phyloP scores from a whole-genome alignment of 2,888 invertebrate species.

The Panopea generosa region DNA sequence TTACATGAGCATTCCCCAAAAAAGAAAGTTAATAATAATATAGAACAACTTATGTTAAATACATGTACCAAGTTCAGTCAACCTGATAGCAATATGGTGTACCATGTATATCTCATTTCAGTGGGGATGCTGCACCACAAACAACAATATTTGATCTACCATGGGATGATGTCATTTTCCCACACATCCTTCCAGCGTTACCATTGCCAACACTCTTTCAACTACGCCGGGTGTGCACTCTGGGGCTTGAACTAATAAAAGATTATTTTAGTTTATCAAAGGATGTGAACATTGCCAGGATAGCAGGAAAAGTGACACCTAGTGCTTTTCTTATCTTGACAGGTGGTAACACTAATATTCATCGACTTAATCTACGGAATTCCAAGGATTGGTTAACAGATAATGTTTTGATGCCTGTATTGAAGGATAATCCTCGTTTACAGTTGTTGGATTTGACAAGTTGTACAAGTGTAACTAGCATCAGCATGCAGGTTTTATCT shows the following conservation, averaged over 20 bases:
- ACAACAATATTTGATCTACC: slow-evolving; percentile 78
- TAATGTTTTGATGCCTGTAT: slow-evolving; percentile 87
- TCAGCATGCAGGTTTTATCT: slow-evolving; percentile 89
- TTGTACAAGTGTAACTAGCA: slow-evolving; percentile 88
- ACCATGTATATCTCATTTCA: slow-evolving; percentile 3
- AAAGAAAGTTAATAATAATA: no score
- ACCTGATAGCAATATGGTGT: no score
- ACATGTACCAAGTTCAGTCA: no score
- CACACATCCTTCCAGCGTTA: slow-evolving; percentile 87
- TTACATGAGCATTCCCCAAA: no score
- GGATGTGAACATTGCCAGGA: slow-evolving; percentile 69
- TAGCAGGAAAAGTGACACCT: slow-evolving; percentile 71
- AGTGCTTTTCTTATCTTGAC: slow-evolving; percentile 86
- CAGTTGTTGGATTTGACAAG: slow-evolving; percentile 88
- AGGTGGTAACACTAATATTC: slow-evolving; percentile 87
- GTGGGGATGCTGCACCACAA: slow-evolving; percentile 5
- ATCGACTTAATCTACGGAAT: slow-evolving; percentile 87
- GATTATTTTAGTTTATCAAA: slow-evolving; percentile 80
- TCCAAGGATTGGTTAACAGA: slow-evolving; percentile 88
- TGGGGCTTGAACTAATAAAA: slow-evolving; percentile 67
- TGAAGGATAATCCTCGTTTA: slow-evolving; percentile 87
- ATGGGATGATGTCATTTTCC: slow-evolving; percentile 90
- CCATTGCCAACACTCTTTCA: slow-evolving; percentile 88
- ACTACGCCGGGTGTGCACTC: slow-evolving; percentile 87
- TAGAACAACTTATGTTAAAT: no score